phyloP scores from a whole-genome alignment of 2,113 vertebrate species.

The Procavia capensis region DNA sequence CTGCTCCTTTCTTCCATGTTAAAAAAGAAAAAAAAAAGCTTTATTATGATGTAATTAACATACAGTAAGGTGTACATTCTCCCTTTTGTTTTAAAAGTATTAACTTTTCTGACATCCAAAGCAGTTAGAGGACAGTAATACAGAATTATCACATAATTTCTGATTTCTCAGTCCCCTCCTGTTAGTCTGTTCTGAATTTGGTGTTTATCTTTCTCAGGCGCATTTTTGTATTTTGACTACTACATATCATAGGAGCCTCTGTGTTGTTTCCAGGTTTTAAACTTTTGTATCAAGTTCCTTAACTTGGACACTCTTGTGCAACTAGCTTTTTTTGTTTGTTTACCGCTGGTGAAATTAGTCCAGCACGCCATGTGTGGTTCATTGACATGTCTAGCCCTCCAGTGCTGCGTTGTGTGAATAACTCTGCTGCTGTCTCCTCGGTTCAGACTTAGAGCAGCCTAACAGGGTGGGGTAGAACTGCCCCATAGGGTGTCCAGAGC shows the following conservation, averaged over 20 bases:
- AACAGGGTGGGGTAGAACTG: no score
- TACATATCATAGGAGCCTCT: neutral
- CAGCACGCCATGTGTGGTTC: no score
- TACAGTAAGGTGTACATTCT: neutral
- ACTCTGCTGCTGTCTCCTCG: neutral
- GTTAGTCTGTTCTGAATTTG: neutral
- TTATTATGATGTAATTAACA: neutral
- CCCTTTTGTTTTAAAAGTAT: neutral
- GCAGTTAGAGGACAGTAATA: neutral
- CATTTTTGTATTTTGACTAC: neutral
- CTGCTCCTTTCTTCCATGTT: neutral
- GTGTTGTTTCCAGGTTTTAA: neutral
- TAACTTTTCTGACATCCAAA: neutral
- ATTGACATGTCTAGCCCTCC: neutral
- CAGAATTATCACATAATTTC: neutral
- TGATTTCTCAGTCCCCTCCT: neutral
- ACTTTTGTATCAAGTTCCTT: neutral
- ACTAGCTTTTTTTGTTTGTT: neutral
- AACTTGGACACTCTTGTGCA: neutral
- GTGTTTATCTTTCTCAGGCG: no score
- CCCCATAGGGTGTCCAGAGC: neutral
- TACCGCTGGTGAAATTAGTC: rapidly evolving
- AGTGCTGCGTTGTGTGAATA: rapidly evolving
- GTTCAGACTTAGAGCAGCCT: neutral
- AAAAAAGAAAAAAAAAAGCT: neutral